A percentile compares a stretch with the other conserved stretches of the same genome.
Conservation (phyloP, 2,797 vertebrate species). For the Pseudochromis fuscus region DNA sequence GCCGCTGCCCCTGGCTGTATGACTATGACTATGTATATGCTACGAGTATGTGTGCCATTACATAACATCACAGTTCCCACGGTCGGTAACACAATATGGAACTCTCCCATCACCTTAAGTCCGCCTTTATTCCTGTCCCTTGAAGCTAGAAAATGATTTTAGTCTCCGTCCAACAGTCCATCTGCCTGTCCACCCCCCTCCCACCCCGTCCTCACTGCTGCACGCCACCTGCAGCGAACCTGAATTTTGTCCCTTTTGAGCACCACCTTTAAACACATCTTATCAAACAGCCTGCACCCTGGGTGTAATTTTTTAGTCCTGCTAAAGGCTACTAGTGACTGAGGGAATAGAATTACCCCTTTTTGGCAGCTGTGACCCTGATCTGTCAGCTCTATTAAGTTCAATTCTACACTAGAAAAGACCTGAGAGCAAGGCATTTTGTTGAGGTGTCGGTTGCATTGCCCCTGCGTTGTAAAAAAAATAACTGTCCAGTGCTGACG, state of each 20-base stretch:
- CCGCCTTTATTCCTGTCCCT: slow-evolving; percentile 7
- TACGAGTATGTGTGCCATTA: slow-evolving; percentile 39
- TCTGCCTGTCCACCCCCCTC: slow-evolving; percentile 3
- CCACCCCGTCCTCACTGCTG: not conserved
- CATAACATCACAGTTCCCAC: slow-evolving; percentile 55
- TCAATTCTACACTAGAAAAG: slow-evolving; percentile 1
- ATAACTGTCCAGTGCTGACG: not conserved
- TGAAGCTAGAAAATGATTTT: slow-evolving; percentile 11
- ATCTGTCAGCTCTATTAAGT: slow-evolving; percentile 42
- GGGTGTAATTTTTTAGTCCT: not conserved
- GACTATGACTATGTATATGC: slow-evolving; percentile 46
- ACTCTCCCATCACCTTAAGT: slow-evolving; percentile 26
- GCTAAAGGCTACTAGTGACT: slow-evolving; percentile 8
- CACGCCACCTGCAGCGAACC: slow-evolving; percentile 6
- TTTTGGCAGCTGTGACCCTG: slow-evolving; percentile 38
- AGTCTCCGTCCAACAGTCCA: not conserved
- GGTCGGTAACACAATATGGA: slow-evolving; percentile 43
- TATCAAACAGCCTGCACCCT: not conserved
- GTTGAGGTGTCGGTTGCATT: slow-evolving; percentile 25
- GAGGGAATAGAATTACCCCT: slow-evolving; percentile 11
- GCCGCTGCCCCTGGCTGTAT: slow-evolving; percentile 34
- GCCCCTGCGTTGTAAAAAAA: not conserved
- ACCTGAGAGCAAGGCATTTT: slow-evolving; percentile 23
- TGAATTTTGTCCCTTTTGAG: slow-evolving; percentile 1
- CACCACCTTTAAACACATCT: not conserved